Evolutionary conservation across 2,888 invertebrate species (phyloP).

Genomic region (Perithous albicinctus): DNA sequence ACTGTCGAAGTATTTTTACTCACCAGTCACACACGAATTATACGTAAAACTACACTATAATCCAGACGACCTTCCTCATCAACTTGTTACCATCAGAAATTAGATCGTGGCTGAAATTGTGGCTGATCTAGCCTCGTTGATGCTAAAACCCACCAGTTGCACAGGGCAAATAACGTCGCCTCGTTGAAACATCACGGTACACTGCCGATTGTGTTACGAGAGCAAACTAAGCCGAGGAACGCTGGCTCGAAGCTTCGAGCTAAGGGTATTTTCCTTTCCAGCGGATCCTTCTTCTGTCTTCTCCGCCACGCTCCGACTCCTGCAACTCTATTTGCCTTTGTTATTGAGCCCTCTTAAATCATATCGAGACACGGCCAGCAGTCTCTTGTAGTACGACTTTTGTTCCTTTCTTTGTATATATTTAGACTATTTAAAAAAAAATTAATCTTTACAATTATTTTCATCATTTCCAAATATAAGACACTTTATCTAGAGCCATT

Average conservation of each 20-base stretch:
- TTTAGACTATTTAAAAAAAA: not conserved
- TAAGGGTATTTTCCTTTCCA: conserved; percentile 14
- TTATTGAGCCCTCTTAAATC: conserved; percentile 11
- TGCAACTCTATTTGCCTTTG: conserved; percentile 19
- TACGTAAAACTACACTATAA: not conserved
- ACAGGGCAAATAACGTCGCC: conserved; percentile 14
- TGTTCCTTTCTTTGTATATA: not conserved
- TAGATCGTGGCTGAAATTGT: conserved; percentile 6
- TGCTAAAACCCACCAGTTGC: conserved; percentile 42
- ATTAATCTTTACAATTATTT: not conserved
- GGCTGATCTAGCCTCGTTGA: conserved; percentile 1
- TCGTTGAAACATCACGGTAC: conserved; percentile 30
- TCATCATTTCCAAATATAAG: not conserved
- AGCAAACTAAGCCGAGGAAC: conserved; percentile 20
- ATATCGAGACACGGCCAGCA: not conserved
- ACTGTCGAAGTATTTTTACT: conserved; percentile 1
- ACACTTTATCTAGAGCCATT: not conserved
- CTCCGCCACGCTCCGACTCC: not conserved
- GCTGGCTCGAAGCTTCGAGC: conserved; percentile 13
- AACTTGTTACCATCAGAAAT: conserved; percentile 3
- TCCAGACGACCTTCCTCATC: conserved; percentile 4
- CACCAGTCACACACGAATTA: conserved; percentile 1
- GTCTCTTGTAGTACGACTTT: not conserved
- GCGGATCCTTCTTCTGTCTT: not conserved
- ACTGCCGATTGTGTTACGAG: conserved; percentile 38